phyloP scores from a whole-genome alignment of 2,797 vertebrate species.

The Sebastes vulpes region DNA sequence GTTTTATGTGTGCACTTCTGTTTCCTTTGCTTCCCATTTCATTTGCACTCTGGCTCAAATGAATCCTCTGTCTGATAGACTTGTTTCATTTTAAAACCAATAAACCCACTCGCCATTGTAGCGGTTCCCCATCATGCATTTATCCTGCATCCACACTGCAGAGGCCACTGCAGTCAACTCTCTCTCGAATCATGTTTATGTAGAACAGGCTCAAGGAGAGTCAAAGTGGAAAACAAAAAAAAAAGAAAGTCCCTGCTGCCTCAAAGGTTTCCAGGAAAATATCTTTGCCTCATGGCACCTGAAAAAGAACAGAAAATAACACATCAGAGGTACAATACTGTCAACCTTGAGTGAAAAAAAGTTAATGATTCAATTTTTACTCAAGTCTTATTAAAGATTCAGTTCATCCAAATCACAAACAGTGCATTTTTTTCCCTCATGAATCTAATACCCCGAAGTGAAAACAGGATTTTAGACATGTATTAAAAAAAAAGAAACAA shows the following conservation, averaged over 20 bases:
- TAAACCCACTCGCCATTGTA: slow-evolving; percentile 24
- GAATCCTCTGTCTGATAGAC: slow-evolving; percentile 22
- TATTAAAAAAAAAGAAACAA: not conserved
- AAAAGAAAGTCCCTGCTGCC: not conserved
- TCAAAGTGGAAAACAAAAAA: not conserved
- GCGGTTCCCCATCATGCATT: slow-evolving; percentile 8
- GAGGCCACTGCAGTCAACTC: not conserved
- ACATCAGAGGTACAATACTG: not conserved
- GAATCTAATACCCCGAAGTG: not conserved
- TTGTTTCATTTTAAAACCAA: slow-evolving; percentile 43
- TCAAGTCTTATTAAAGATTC: not conserved
- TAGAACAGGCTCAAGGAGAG: slow-evolving; percentile 1
- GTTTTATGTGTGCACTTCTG: not conserved
- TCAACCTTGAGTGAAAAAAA: not conserved
- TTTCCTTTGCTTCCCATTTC: slow-evolving; percentile 20
- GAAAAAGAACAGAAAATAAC: not conserved
- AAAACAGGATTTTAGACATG: not conserved
- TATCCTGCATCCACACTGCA: not conserved
- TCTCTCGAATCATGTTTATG: slow-evolving; percentile 24
- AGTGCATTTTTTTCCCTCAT: not conserved
- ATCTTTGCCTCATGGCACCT: not conserved
- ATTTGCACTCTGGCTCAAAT: slow-evolving; percentile 22
- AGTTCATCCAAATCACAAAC: not conserved
- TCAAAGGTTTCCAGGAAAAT: not conserved
- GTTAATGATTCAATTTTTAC: not conserved